Percentiles rank a stretch among this genome's conserved stretches.
These are phyloP conservation scores for Saguinus imperator DNA, from an alignment of 2,113 vertebrate genomes.

Conservation along the genomic window DNA sequence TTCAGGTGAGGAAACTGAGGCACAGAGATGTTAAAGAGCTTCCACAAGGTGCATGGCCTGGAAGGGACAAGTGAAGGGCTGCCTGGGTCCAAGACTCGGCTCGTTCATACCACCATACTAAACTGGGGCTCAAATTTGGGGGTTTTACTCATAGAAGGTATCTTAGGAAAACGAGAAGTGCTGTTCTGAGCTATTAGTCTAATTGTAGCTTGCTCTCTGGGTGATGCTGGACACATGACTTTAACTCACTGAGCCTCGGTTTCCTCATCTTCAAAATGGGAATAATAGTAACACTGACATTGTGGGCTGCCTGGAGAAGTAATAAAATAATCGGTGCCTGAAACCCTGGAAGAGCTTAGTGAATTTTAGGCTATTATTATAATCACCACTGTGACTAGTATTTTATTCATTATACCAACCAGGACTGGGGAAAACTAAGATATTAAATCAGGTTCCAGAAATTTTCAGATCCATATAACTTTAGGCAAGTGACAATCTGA, in stretches of 20 bases:
- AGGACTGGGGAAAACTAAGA: neutral
- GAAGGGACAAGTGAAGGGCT: no score
- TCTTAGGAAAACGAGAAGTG: neutral
- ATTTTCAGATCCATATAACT: neutral
- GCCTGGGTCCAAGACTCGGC: neutral
- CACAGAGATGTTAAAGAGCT: neutral
- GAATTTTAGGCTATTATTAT: neutral
- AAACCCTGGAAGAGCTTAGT: neutral
- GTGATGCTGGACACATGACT: neutral
- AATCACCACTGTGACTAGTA: neutral
- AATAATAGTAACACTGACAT: neutral
- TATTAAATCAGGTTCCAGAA: neutral
- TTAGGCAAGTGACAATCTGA: neutral
- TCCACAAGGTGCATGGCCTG: fast-evolving
- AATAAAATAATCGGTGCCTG: neutral
- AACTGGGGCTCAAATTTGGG: fast-evolving
- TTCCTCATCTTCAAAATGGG: neutral
- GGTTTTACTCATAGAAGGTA: fast-evolving
- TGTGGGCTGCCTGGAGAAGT: neutral
- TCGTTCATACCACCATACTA: no score
- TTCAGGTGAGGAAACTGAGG: neutral
- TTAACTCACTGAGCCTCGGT: neutral
- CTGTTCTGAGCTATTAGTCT: neutral
- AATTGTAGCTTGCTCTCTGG: neutral
- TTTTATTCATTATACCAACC: neutral